phyloP scores from a whole-genome alignment of 2,113 vertebrate genomes.

The Rhinopithecus roxellana region DNA sequence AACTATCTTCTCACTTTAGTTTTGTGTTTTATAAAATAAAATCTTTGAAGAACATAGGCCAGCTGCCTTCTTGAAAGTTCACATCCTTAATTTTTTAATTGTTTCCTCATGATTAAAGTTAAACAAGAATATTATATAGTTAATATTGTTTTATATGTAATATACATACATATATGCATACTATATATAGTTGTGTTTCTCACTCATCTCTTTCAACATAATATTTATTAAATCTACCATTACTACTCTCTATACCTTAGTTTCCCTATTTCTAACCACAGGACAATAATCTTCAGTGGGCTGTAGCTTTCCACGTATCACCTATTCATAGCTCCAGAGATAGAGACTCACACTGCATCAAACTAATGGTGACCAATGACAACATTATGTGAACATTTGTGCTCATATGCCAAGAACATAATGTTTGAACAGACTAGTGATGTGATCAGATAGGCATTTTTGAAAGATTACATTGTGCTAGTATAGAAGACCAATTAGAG shows the following conservation, averaged over 20 bases:
- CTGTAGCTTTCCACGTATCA: neutral
- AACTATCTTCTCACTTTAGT: neutral
- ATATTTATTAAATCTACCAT: neutral
- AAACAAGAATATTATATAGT: neutral
- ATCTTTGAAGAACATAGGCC: neutral
- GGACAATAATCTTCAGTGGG: neutral
- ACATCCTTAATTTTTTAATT: neutral
- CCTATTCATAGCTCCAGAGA: neutral
- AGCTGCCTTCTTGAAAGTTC: neutral
- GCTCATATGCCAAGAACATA: neutral
- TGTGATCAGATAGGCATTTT: neutral
- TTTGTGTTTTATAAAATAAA: neutral
- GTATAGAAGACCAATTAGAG: neutral
- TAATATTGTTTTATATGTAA: neutral
- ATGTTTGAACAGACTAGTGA: neutral
- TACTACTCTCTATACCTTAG: no score
- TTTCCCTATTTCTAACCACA: neutral
- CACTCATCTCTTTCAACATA: neutral
- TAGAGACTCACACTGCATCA: neutral
- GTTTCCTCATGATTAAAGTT: neutral
- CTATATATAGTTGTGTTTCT: neutral
- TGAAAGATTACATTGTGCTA: neutral
- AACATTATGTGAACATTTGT: neutral
- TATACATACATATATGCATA: neutral
- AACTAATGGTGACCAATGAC: neutral